Percentiles rank a stretch among this genome's conserved stretches.
Conservation (phyloP, 2,113 vertebrate genomes). For the Ictidomys tridecemlineatus region DNA sequence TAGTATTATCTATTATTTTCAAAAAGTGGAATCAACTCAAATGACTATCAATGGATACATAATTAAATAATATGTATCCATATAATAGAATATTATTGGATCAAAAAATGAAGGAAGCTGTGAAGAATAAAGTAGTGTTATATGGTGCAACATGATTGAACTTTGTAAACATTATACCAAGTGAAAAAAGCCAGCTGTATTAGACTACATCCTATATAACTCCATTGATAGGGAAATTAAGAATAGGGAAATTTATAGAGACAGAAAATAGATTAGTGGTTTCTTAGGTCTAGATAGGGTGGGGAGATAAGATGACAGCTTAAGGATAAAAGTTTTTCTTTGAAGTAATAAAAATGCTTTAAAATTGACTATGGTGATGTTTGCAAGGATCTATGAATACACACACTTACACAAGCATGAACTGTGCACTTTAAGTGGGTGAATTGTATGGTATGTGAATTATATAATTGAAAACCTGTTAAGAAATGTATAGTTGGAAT, state of each 20-base stretch:
- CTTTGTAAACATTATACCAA: neutral
- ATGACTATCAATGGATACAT: neutral
- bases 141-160: too few species aligned
- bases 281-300: neutral
- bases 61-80: neutral
- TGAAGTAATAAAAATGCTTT: conserved; percentile 14
- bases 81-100: neutral
- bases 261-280: neutral
- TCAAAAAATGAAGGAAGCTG: too few species aligned
- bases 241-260: neutral
- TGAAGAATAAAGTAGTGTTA: too few species aligned
- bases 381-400: neutral
- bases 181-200: neutral
- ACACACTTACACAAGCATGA: neutral
- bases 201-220: neutral
- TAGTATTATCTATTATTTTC: neutral
- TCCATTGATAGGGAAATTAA: neutral
- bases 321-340: conserved; percentile 7
- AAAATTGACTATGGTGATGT: neutral
- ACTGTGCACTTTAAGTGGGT: neutral
- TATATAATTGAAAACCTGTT: neutral
- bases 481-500: neutral
- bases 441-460: neutral
- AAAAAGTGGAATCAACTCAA: neutral
- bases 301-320: neutral